Evolutionary conservation across 1,140 invertebrate genomes (phyloP).

Genomic region (Meloidogyne hapla): DNA sequence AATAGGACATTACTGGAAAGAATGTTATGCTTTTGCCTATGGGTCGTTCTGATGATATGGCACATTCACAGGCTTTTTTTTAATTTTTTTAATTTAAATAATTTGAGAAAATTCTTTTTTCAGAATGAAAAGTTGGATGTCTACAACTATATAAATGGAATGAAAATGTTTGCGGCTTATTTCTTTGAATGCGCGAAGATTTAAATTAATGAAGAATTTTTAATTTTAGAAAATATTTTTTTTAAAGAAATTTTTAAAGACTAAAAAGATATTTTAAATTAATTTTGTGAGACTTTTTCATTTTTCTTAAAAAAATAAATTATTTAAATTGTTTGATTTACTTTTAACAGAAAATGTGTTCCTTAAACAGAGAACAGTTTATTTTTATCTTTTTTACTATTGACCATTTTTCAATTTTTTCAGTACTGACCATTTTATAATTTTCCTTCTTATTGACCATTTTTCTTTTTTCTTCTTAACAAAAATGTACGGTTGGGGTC

Average conservation of each 20-base stretch:
- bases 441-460: too few species aligned
- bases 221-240: background rate
- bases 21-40: constrained; percentile 76
- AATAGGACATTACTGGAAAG: constrained; percentile 20
- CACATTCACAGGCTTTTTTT: constrained; percentile 75
- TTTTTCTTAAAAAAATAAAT: too few species aligned
- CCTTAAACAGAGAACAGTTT: too few species aligned
- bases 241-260: too few species aligned
- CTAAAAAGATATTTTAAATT: background rate
- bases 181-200: constrained; percentile 45
- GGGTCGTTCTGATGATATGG: constrained; percentile 88
- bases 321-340: too few species aligned
- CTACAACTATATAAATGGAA: constrained; percentile 49
- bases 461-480: too few species aligned
- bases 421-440: too few species aligned
- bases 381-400: too few species aligned
- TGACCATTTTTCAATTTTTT: too few species aligned
- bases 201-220: constrained; percentile 1
- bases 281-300: background rate
- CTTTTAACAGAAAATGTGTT: too few species aligned
- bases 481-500: too few species aligned
- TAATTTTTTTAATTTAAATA: background rate
- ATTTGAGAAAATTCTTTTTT: background rate
- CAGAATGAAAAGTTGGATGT: constrained; percentile 50
- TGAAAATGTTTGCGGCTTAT: constrained; percentile 48